Evolutionary conservation across 2,888 invertebrate species (phyloP), one percentile per base, ranked within the genome.

Genomic region (Alcis repandata): DNA sequence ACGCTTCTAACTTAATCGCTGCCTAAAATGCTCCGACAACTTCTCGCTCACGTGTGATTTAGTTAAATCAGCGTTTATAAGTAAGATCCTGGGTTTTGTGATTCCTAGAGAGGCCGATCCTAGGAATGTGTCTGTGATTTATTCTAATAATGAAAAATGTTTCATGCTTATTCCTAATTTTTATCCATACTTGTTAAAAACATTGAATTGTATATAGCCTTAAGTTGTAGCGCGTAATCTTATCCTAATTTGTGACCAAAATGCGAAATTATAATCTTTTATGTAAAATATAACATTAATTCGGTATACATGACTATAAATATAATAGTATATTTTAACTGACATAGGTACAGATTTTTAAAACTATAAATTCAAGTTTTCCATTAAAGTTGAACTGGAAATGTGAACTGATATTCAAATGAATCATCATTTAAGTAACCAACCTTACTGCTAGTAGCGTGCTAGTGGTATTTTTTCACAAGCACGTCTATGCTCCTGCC

Each of bases 71-170:
- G n/a, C n/a, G n/a, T n/a, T n/a, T n/a, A n/a, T n/a, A n/a, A n/a
- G n/a, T n/a, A n/a, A n/a, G n/a, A n/a, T n/a, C n/a, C n/a, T n/a
- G n/a, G n/a, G n/a, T n/a, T n/a, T n/a, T n/a, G 74, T 79, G 78
- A 79, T 82, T 82, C 80, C 75, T 79, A 78, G 77, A 82, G 82
- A 83, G 88, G 82, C 88, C 84, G 88, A 83, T 85, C 85, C 82
- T 83, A 86, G 84, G 85, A 87, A 89, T 89, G 87, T 88, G 91
- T 91, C 92, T 92, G 92, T 92, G 92, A 92, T 92, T 91, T 92
- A 92, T 89, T 86, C 90, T 92, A 88, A 87, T 69, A 85, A 83
- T 79, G 68, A 79, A 89, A 83, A 89, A 83, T 84, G 80, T 87
- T 88, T 88, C 90, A 85, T 89, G 91, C 92, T 91, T 92, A 91